Evolutionary conservation across 2,888 invertebrate genomes (phyloP), one percentile per base, ranked within the genome.

Genomic region (Caenorhabditis imperialis): DNA sequence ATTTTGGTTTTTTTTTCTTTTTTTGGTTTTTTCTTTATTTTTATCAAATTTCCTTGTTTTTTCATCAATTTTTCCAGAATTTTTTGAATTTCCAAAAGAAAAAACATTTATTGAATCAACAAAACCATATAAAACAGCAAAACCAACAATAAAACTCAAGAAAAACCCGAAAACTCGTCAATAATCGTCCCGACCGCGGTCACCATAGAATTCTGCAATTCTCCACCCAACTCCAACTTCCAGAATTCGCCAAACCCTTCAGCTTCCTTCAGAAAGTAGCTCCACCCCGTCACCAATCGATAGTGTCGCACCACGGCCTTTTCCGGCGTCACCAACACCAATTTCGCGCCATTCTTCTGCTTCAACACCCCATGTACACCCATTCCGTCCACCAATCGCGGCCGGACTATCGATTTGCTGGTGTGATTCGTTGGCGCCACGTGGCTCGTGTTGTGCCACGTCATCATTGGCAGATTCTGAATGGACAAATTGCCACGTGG

Each of bases 341-440:
- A 30, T 30, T 30, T 30, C 10, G 30, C 7, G 7, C 7, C 67
- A 3, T 35, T 12, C 22, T 61, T 65, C 3, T 7, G 6, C 30
- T 30, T 30, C 30, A 30, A 30, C 30, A 77, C 78, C 16, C 76
- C 78, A 47, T 81, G 79, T 37, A 79, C 79, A 23, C 79, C 79
- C 77, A 77, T 77, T 6, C 71, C 73, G 25, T 79, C 75, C 0
- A 79, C 79, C 50, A 48, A 30, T 45, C 40, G 22, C 2, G 80
- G 76, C 3, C 75, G 62, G 27, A 80, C 37, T 0, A 80, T 69
- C 5, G 71, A 67, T 38, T 80, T 80, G 18, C 78, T 72, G 2
- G 80, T 80, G 51, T 80, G 80, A 37, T 80, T 80, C 16, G 69
- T 55, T 1, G 80, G 80, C 10, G 80, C 80, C 18, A 80, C 72